phyloP scores from a whole-genome alignment of 2,797 vertebrate genomes.

The Leptoclinus maculatus region DNA sequence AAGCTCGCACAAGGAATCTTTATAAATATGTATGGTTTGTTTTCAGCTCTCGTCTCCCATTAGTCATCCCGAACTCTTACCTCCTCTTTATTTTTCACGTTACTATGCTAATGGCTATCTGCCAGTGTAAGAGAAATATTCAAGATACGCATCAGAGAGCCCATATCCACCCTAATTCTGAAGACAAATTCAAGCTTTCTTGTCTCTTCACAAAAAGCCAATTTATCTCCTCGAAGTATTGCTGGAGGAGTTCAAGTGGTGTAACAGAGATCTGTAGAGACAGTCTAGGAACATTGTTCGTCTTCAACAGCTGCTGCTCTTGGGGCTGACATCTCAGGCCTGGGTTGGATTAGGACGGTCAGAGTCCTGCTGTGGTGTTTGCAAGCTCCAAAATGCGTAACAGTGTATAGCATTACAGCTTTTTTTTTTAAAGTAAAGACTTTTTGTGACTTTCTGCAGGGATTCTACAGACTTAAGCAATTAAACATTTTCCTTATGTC shows the following conservation, averaged over 20 bases:
- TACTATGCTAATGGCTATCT: constrained; percentile 42
- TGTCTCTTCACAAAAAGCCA: constrained; percentile 48
- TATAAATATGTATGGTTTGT: constrained; percentile 47
- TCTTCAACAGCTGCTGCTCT: constrained; percentile 20
- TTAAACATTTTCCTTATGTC: background rate
- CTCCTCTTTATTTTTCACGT: constrained; percentile 36
- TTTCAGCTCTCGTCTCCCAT: constrained; percentile 36
- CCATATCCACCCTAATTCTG: constrained; percentile 29
- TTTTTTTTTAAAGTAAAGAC: background rate
- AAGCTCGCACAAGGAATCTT: constrained; percentile 20
- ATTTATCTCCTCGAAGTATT: constrained; percentile 48
- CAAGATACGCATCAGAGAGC: constrained; percentile 40
- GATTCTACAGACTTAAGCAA: background rate
- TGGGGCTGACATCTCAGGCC: background rate
- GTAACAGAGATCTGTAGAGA: constrained; percentile 30
- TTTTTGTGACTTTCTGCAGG: background rate
- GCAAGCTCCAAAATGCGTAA: background rate
- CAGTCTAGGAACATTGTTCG: constrained; percentile 3
- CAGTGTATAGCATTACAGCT: background rate
- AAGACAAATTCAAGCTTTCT: constrained; percentile 47
- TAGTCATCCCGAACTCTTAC: constrained; percentile 31
- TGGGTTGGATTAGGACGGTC: background rate
- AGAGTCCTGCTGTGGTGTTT: background rate
- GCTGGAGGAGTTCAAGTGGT: constrained; percentile 38
- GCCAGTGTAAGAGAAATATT: constrained; percentile 44